Evolutionary conservation across 2,797 vertebrate genomes (phyloP), one percentile per base, ranked within the genome.

Genomic region (Tenualosa ilisha): DNA sequence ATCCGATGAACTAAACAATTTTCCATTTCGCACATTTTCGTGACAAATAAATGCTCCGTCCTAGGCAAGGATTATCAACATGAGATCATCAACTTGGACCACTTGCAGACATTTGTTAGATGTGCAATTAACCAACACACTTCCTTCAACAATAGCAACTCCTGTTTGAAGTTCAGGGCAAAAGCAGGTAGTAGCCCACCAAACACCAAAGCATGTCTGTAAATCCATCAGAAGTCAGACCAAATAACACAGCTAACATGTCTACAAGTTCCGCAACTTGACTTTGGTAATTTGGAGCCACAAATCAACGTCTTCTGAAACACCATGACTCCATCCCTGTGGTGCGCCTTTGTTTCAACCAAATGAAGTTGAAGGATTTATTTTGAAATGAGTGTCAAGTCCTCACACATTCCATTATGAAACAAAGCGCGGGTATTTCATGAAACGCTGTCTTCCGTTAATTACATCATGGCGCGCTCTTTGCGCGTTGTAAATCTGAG

Each of bases 311-410:
- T 46, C 37, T 8, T 22, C 72, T 79, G 17, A 79, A 79, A 43
- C 20, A n/a, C 40, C 40, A 79, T 79, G 72, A 79, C 72, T 40
- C 5, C 72, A 43, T 22, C 72, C 26, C 40, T 46, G 20, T 46
- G 40, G 15, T 79, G 40, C 40, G 72, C 15, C 72, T 79, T 79
- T 79, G 72, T 79, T 79, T 79, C 22, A 79, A 43, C 15, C 17
- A 46, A 79, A 79, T 22, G 37, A 46, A 46, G 72, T 79, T 79
- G 72, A 79, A 79, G 72, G 72, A 79, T 79, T 79, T 79, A 79
- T 79, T 43, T 46, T 79, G 20, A 79, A 46, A 17, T 40, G 72
- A 79, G 37, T 79, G 72, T 79, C 54, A 63, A 63, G 72, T n/a
- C 40, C 20, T 75, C 31, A 22, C 37, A 79, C 72, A 22, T 79